A percentile compares a stretch with the other conserved stretches of the same genome.
These are phyloP conservation scores for Penaeus indicus DNA, from an alignment of 1,140 invertebrate species.

Conservation along the genomic window DNA sequence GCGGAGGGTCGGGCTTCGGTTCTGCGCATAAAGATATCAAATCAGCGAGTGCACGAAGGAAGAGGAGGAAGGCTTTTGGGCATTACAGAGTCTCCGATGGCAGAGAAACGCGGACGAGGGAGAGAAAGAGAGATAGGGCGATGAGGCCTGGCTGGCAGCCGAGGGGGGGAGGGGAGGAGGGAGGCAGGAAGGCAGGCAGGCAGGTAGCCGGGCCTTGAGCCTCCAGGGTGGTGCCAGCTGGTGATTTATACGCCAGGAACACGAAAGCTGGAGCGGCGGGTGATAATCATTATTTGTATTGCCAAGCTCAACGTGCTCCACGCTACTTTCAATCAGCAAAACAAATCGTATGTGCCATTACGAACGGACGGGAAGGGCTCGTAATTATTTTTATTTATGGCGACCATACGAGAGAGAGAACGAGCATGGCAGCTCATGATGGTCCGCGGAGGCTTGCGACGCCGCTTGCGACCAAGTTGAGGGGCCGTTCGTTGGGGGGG, in stretches of 20 bases:
- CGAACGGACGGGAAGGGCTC: constrained; percentile 32
- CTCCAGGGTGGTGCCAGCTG: constrained; percentile 52
- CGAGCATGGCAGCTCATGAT: no score
- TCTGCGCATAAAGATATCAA: no score
- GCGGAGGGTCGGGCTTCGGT: no score
- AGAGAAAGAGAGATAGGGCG: constrained; percentile 11
- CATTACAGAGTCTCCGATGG: no score
- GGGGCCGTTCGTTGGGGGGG: neutral
- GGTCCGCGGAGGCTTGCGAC: no score
- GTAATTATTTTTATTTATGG: constrained; percentile 56
- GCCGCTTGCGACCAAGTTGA: neutral
- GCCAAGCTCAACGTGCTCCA: constrained; percentile 55
- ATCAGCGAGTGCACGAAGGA: no score
- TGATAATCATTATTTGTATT: constrained; percentile 64
- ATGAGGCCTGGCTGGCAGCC: neutral
- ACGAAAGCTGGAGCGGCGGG: constrained; percentile 55
- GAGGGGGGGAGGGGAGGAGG: neutral
- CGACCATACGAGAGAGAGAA: neutral
- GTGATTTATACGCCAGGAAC: constrained; percentile 58
- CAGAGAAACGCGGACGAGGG: neutral
- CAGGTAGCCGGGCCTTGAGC: constrained; percentile 50
- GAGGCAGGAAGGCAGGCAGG: constrained; percentile 22
- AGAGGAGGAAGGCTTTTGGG: no score
- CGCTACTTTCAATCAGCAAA: constrained; percentile 61
- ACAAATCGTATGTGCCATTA: constrained; percentile 62